A percentile compares a stretch with the other conserved stretches of the same genome.
Conservation (phyloP, 2,113 vertebrate genomes). For the Oenanthe melanoleuca region DNA sequence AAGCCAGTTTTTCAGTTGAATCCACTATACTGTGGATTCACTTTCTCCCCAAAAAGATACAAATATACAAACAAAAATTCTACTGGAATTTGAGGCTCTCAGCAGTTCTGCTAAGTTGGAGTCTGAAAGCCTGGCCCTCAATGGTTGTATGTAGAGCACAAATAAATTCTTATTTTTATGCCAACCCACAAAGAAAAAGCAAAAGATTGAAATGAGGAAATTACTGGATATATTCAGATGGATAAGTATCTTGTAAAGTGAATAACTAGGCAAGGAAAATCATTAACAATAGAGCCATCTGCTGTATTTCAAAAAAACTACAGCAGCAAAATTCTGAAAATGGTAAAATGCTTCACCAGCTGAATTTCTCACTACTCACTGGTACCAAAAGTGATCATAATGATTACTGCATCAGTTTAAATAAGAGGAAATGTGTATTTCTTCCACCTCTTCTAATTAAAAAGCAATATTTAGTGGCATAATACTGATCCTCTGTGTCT, state of each 20-base stretch:
- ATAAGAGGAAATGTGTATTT: background rate
- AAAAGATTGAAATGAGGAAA: slow-evolving; percentile 7
- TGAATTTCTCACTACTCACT: background rate
- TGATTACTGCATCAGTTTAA: background rate
- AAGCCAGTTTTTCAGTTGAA: background rate
- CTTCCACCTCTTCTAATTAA: slow-evolving; percentile 11
- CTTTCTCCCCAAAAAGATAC: background rate
- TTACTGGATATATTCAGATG: background rate
- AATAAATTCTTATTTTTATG: background rate
- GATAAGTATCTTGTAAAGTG: background rate
- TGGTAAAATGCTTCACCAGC: background rate
- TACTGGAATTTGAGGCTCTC: background rate
- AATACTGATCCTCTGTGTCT: background rate
- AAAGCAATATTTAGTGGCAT: background rate
- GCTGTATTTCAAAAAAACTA: slow-evolving; percentile 68
- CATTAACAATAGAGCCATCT: slow-evolving; percentile 80
- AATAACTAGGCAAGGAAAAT: slow-evolving; percentile 37
- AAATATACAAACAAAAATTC: background rate
- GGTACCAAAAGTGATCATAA: background rate
- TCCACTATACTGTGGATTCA: background rate
- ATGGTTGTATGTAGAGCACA: background rate
- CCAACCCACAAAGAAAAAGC: background rate
- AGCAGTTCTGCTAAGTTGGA: background rate
- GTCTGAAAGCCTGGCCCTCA: background rate
- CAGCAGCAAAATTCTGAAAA: slow-evolving; percentile 50